Conservation (phyloP, 2,113 vertebrate genomes). For the Cyphomyrus discorhynchus region DNA sequence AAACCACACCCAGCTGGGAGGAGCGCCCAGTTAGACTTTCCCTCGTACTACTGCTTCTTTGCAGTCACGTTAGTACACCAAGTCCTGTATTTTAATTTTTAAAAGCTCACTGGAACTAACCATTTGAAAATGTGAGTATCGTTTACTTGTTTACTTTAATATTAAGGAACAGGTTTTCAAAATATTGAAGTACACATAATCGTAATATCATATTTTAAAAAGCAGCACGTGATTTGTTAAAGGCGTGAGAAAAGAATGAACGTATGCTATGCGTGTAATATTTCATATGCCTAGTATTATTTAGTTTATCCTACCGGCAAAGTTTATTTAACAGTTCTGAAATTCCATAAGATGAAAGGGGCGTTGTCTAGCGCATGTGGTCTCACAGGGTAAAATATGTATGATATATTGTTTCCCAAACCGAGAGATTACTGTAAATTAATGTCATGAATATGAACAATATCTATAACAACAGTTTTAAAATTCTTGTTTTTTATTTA, state of each 20-base stretch:
- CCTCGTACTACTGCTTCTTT: constrained; percentile 26
- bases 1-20: constrained; percentile 50
- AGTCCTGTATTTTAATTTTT: constrained; percentile 17
- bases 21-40: constrained; percentile 21
- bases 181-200: background rate
- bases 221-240: background rate
- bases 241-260: background rate
- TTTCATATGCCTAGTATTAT: background rate
- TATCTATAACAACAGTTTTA: background rate
- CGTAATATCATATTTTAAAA: background rate
- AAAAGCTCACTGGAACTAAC: background rate
- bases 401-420: background rate
- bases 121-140: constrained; percentile 13
- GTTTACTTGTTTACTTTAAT: background rate
- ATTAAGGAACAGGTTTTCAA: background rate
- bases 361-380: constrained; percentile 38
- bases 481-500: background rate
- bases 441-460: background rate
- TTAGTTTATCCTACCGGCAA: background rate
- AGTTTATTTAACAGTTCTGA: constrained; percentile 16
- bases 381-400: background rate
- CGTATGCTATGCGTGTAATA: background rate
- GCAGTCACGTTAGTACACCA: constrained; percentile 28
- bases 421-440: background rate
- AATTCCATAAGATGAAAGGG: constrained; percentile 42